Conservation (phyloP, 2,797 vertebrate genomes). For the Darevskia mixta region DNA sequence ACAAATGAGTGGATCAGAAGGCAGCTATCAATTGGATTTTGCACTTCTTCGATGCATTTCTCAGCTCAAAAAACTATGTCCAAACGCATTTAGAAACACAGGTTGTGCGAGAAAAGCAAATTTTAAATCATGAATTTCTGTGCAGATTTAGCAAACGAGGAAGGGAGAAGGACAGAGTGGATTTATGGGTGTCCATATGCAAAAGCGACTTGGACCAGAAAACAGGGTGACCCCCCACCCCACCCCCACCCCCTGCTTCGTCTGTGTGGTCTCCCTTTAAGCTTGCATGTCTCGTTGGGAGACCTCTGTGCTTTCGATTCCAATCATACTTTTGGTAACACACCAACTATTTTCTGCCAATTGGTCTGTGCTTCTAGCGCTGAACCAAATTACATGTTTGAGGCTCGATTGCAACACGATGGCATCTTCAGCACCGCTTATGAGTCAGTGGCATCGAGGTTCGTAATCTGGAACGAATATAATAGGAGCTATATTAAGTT, state of each 20-base stretch:
- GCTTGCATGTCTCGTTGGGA: conserved; percentile 58
- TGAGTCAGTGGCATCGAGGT: conserved; percentile 57
- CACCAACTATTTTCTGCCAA: conserved; percentile 74
- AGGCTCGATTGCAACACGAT: conserved; percentile 60
- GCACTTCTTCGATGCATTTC: no score
- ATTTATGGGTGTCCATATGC: no score
- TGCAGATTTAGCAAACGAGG: no score
- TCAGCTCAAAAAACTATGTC: no score
- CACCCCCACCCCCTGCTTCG: conserved; percentile 32
- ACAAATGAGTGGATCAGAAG: no score
- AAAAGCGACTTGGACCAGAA: no score
- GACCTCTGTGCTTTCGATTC: conserved; percentile 61
- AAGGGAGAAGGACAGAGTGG: no score
- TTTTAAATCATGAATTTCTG: no score
- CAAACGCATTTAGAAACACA: no score
- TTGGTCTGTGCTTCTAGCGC: conserved; percentile 68
- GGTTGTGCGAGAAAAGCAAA: no score
- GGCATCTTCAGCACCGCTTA: conserved; percentile 58
- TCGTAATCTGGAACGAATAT: conserved; percentile 55
- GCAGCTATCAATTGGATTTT: no score
- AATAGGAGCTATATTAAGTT: conserved; percentile 71
- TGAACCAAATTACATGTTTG: conserved; percentile 73
- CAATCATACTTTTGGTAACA: conserved; percentile 71
- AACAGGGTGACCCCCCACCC: no score
- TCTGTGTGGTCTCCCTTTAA: conserved; percentile 38